Evolutionary conservation across 2,797 vertebrate species (phyloP), one percentile per base, ranked within the genome.

Genomic region (Paedocypris micromegethes): DNA sequence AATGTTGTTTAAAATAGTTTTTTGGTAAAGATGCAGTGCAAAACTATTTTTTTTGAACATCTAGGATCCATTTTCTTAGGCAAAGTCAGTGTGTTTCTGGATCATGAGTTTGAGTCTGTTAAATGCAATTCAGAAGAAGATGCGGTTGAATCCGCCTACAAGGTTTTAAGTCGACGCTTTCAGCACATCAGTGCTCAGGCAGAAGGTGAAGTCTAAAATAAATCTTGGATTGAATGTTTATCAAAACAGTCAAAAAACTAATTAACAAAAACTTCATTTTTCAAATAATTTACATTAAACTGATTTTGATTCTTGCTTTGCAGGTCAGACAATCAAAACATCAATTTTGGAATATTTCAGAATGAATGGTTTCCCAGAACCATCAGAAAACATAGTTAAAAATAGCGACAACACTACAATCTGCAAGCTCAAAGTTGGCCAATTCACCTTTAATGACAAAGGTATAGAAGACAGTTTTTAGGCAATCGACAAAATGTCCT

Each of bases 131-230:
- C n/a, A 55, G 6, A 65, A 2, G 51, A 70, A 9, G 73, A 77
- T 40, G 75, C 76, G 44, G 47, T 43, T 41, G 73, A 84, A 64
- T 77, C 73, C 5, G 78, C 73, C 4, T 84, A 82, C 53, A 52
- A 50, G 40, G 73, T 70, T 65, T 59, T 84, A 64, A 74, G 64
- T n/a, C 3, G 9, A 42, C 45, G 55, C 5, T 78, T 82, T 62
- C 40, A 46, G 38, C 42, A 57, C 58, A 41, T 77, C 41, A 62
- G 73, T 38, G 23, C 41, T 39, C 41, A 50, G 58, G 40, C 43
- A 42, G 9, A 59, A 70, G 77, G 80, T 79, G 53, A 43, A 46
- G 45, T 44, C 55, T 55, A 4, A 40, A 43, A 23, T 5, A 9
- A 60, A 48, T 8, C 8, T 47, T 9, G 38, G 5, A 6, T 53